Evolutionary conservation across 2,113 vertebrate genomes (phyloP), one percentile per base, ranked within the genome.

Genomic region (Cathartes aura): DNA sequence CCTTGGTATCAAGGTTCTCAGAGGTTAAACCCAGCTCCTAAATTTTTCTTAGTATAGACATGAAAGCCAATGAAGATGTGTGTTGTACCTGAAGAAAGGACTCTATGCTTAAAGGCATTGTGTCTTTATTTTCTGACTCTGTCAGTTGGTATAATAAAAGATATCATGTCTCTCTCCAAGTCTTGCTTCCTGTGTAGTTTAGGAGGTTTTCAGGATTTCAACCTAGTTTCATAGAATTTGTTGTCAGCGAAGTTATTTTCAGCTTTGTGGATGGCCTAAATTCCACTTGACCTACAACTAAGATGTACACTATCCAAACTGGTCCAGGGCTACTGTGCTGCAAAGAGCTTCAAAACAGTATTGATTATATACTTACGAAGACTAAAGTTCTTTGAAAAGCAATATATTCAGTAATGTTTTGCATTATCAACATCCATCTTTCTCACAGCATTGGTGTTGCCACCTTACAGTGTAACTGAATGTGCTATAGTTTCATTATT

Each of bases 251-350:
- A 92, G 82, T 42, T 92, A 94, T 90, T 96, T 97, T 81, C 63
- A 89, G 86, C 38, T 86, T 90, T 90, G 45, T 0, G 0, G 24
- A 81, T 89, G 72, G 17, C 45, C 80, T 92, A 68, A 86, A 90
- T 95, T 92, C 75, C 36, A 12, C 71, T 82, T 92, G 80, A 93
- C 89, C 80, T 96, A 43, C 56, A 93, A 43, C 19, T 58, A 71
- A 60, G 50, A 26, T 27, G 24, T 56, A 30, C 30, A 40, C 8
- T 45, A 50, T 58, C 42, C 63, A 60, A 53, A 81, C 8, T 66
- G 10, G 55, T 70, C 20, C 15, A 70, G 67, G 14, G 12, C 40
- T 87, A 20, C 30, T 78, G 36, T 70, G 27, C 42, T 81, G 36
- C 20, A 56, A 71, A 50, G 12, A 58, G 17, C 29, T 92, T 86